Percentiles rank a stretch among this genome's conserved stretches.
Evolutionary conservation across 92 coral and sea anemone genomes (phyloP).

Genomic region (Zoanthus solanderi): DNA sequence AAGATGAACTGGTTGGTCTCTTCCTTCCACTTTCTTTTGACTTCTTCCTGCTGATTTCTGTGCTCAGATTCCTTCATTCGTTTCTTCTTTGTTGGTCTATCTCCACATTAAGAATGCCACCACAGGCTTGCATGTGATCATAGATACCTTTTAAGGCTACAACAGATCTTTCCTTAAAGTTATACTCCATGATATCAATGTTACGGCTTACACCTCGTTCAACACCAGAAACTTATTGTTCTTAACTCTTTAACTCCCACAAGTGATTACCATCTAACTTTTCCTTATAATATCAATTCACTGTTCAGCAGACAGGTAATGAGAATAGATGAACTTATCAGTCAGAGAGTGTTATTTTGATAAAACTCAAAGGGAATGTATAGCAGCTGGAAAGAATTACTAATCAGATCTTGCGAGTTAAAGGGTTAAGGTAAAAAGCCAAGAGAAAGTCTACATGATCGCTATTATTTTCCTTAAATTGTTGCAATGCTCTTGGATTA

Average conservation of each 20-base stretch:
- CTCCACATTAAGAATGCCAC: conserved; percentile 50
- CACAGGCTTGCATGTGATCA: conserved; percentile 60
- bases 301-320: no score
- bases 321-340: no score
- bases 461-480: conserved; percentile 48
- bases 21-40: conserved; percentile 59
- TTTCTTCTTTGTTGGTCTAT: conserved; percentile 75
- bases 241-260: background rate
- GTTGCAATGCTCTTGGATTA: conserved; percentile 62
- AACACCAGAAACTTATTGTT: conserved; percentile 51
- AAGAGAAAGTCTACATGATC: conserved; percentile 68
- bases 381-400: no score
- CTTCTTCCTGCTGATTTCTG: conserved; percentile 5
- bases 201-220: conserved; percentile 78
- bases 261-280: no score
- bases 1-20: conserved; percentile 56
- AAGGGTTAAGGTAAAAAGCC: conserved; percentile 34
- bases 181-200: conserved; percentile 66
- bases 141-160: conserved; percentile 70
- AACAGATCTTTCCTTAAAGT: conserved; percentile 74
- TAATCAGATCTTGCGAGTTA: no score
- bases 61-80: conserved; percentile 65
- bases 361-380: no score
- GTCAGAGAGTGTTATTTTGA: no score
- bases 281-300: no score